Evolutionary conservation across 2,888 invertebrate species (phyloP).

Genomic region (Tipula helvola): DNA sequence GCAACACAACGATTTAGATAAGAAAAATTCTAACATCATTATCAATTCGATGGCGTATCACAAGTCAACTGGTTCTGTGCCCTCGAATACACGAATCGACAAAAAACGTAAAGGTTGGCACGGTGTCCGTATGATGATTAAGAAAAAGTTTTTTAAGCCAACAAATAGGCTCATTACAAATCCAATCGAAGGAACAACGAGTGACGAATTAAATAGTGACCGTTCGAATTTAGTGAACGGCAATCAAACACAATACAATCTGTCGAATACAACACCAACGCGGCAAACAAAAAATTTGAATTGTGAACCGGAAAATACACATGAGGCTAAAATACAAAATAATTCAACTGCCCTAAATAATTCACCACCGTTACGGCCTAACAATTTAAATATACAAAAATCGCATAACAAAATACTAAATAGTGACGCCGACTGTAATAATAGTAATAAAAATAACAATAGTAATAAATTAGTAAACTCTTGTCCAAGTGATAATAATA

Average conservation of each 20-base stretch:
- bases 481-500: neutral
- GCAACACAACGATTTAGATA: slow-evolving; percentile 24
- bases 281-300: neutral
- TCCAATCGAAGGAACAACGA: neutral
- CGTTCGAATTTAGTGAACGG: slow-evolving; percentile 33
- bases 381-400: neutral
- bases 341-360: neutral
- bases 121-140: slow-evolving; percentile 33
- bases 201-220: slow-evolving; percentile 21
- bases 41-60: slow-evolving; percentile 40
- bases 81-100: slow-evolving; percentile 19
- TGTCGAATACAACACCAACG: neutral
- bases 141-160: slow-evolving; percentile 29
- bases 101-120: slow-evolving; percentile 32
- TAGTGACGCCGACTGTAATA: neutral
- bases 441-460: neutral
- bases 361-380: neutral
- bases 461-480: neutral
- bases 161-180: neutral
- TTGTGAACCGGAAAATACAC: neutral
- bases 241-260: neutral
- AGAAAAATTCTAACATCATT: slow-evolving; percentile 45
- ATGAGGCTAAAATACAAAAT: neutral
- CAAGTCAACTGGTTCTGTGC: slow-evolving; percentile 26
- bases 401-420: neutral